Base-by-base conservation (phyloP, 2,113 vertebrate genomes). In the Hyperopisus bebe region DNA sequence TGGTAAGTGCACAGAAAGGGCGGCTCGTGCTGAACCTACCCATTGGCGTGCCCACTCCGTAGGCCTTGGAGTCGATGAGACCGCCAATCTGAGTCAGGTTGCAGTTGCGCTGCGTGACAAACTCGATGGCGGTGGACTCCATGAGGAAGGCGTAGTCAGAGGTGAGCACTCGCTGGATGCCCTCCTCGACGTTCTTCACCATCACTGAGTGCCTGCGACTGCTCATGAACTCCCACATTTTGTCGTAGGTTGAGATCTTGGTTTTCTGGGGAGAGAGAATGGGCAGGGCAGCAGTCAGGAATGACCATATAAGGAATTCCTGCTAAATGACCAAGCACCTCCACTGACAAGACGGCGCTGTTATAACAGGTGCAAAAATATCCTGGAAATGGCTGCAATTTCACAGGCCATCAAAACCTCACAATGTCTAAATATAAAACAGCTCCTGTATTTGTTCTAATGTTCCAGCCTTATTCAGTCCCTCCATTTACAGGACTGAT, bases 161-260 rank as follows among this genome's bases (percentile, higher is more conserved):
- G 88, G 98, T 99, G 92, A 99, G 97, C 88, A 98, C 98, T 0
- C 98, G 96, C 88, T 99, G 97, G 92, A 99, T 99, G 24, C 98
- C 98, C 94, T 99, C 98, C 91, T 99, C 98, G 21, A 98, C 96
- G 89, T 97, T 98, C 95, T 99, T 99, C 92, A 99, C 98, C 94
- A 99, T 97, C 89, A 99, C 98, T 0, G 98, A 97, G 93, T 99
- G 98, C 88, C 97, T 96, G 82, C 98, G 97, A 94, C 98, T 99
- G 94, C 98, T 99, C 98, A 99, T 99, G 92, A 99, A 99, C 90
- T 98, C 98, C 98, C 98, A 99, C 98, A 99, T 99, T 95, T 99
- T 99, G 92, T 99, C 98, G 1, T 99, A 99, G 0, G 98, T 99
- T 82, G 98, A 98, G 92, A 99, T 99, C 97, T 99, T 99, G 86